phyloP scores from a whole-genome alignment of 2,797 vertebrate species.

The Tauraco hartlaubi region DNA sequence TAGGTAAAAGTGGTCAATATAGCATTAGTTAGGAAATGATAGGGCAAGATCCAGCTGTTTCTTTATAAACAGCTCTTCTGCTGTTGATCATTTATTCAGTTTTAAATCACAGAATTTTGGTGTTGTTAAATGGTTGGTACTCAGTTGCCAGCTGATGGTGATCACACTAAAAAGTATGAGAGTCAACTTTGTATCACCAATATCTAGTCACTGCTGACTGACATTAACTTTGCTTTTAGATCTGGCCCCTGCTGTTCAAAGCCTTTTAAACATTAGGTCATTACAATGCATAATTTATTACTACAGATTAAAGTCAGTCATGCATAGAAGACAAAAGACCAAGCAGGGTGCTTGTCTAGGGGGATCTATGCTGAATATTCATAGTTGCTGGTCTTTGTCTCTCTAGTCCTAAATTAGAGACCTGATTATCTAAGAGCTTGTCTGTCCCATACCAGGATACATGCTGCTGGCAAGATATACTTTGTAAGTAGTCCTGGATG shows the following conservation, averaged over 20 bases:
- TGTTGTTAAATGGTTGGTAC: not conserved
- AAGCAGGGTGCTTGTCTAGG: not conserved
- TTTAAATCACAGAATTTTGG: not conserved
- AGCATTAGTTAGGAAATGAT: not conserved
- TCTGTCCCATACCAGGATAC: not conserved
- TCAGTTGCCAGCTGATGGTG: not conserved
- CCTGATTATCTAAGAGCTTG: not conserved
- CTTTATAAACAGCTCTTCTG: not conserved
- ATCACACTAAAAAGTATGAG: not conserved
- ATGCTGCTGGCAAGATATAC: not conserved
- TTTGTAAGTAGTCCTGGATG: not conserved
- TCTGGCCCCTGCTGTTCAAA: not conserved
- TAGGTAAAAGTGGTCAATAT: not conserved
- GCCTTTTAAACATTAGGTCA: not conserved
- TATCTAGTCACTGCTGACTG: not conserved
- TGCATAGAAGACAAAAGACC: conserved; percentile 1
- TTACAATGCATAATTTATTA: conserved; percentile 33
- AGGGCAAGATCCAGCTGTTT: not conserved
- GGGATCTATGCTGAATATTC: conserved; percentile 30
- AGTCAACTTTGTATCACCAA: not conserved
- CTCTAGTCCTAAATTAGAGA: not conserved
- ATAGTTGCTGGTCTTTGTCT: not conserved
- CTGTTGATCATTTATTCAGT: not conserved
- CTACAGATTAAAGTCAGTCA: conserved; percentile 3
- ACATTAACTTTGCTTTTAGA: not conserved